phyloP scores from a whole-genome alignment of 2,888 invertebrate genomes.

The Eupsilia transversa region DNA sequence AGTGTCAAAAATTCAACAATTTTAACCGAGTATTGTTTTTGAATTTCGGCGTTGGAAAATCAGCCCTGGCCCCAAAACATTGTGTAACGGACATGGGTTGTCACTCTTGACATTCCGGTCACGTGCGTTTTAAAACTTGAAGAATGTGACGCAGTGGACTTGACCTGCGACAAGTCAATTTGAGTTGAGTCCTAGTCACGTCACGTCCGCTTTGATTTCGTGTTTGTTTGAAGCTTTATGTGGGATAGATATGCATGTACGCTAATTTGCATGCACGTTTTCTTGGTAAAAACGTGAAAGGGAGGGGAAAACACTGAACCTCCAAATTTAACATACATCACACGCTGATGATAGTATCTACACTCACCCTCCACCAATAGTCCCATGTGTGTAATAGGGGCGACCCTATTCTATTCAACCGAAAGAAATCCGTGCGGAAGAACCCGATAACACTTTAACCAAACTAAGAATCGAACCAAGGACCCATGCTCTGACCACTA shows the following conservation, averaged over 20 bases:
- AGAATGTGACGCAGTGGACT: too few relatives aligned
- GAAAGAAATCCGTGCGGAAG: too few relatives aligned
- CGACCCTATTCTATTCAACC: too few relatives aligned
- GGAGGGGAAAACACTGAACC: not conserved
- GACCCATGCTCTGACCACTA: too few relatives aligned
- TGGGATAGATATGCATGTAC: not conserved
- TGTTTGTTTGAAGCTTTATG: not conserved
- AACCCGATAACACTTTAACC: not conserved
- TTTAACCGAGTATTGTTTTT: too few relatives aligned
- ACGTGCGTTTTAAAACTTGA: not conserved
- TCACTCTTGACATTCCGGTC: not conserved
- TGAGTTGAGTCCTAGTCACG: slow-evolving; percentile 1
- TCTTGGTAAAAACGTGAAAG: not conserved
- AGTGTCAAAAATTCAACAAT: too few relatives aligned
- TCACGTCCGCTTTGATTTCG: not conserved
- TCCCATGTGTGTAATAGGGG: too few relatives aligned
- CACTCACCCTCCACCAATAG: not conserved
- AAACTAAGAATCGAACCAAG: not conserved
- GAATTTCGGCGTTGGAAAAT: not conserved
- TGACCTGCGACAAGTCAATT: slow-evolving; percentile 18
- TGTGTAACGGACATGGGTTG: not conserved
- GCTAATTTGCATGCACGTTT: not conserved
- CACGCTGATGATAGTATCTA: too few relatives aligned
- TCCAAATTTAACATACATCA: not conserved
- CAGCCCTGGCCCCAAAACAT: not conserved